Conservation (phyloP, 2,888 invertebrate species). For the Pristionchus fissidentatus region DNA sequence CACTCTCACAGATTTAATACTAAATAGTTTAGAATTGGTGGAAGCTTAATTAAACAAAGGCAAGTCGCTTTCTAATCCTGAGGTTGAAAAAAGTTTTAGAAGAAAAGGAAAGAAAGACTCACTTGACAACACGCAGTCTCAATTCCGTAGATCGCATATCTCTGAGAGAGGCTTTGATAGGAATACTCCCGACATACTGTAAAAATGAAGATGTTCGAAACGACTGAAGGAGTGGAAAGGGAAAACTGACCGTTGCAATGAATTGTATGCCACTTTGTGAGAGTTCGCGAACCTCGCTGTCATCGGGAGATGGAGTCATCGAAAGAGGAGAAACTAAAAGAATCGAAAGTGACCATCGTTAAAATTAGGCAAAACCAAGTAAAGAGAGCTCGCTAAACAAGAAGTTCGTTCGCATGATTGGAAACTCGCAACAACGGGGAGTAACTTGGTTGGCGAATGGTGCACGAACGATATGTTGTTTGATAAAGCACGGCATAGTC, state of each 20-base stretch:
- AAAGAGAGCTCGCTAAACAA: too few species aligned
- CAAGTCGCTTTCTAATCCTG: too few species aligned
- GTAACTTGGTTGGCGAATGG: too few species aligned
- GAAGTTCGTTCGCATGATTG: too few species aligned
- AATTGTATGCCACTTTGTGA: conserved; percentile 45
- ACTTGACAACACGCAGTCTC: conserved; percentile 42
- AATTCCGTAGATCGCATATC: conserved; percentile 48
- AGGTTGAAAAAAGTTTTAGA: background rate
- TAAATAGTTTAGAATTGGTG: background rate
- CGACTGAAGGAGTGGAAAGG: background rate
- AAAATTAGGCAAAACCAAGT: too few species aligned
- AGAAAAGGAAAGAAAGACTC: background rate
- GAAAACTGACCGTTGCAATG: conserved; percentile 1
- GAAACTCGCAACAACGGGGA: too few species aligned
- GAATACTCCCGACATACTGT: conserved; percentile 57
- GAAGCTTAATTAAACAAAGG: too few species aligned
- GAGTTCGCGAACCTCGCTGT: conserved; percentile 18
- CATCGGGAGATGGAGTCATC: conserved; percentile 24
- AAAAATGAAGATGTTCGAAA: too few species aligned
- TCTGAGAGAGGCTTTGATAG: conserved; percentile 52
- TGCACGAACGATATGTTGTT: too few species aligned
- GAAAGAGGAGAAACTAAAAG: background rate
- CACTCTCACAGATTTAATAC: background rate
- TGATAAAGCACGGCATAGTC: too few species aligned
- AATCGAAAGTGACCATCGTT: too few species aligned